These are phyloP conservation scores for Silurus meridionalis DNA, from an alignment of 2,113 vertebrate genomes.

Conservation along the genomic window DNA sequence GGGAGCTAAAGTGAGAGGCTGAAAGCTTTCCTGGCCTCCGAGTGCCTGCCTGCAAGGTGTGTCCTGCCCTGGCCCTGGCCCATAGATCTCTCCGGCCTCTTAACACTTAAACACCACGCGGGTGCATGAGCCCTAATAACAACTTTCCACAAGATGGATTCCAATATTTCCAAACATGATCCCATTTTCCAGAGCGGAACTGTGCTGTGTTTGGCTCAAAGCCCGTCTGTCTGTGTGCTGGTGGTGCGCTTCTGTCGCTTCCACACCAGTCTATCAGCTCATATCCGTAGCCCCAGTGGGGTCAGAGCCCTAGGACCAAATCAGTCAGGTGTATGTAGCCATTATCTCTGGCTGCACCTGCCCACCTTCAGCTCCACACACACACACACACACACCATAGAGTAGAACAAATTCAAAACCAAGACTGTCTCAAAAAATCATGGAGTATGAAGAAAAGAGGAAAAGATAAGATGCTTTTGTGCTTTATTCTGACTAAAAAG, in stretches of 20 bases:
- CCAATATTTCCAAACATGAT: conserved; percentile 48
- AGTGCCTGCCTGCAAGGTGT: conserved; percentile 41
- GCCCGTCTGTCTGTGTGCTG: conserved; percentile 29
- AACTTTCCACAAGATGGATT: conserved; percentile 49
- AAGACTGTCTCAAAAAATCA: neutral
- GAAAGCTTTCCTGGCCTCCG: conserved; percentile 41
- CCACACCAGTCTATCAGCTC: conserved; percentile 13
- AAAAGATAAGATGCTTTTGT: conserved; percentile 25
- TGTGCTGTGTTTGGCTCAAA: conserved; percentile 37
- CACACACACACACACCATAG: neutral
- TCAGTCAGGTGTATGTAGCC: conserved; percentile 13
- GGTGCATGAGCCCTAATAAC: conserved; percentile 28
- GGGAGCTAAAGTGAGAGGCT: conserved; percentile 34
- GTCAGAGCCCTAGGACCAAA: conserved; percentile 23
- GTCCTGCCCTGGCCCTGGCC: conserved; percentile 24
- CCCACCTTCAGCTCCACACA: neutral
- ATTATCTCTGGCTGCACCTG: conserved; percentile 24
- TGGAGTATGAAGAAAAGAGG: neutral
- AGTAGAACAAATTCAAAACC: neutral
- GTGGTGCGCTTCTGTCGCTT: conserved; percentile 6
- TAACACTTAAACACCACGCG: conserved; percentile 21
- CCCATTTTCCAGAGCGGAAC: conserved; percentile 43
- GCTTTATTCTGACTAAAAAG: conserved; percentile 29
- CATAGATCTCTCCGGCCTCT: conserved; percentile 22
- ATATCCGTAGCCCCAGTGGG: neutral